These are phyloP conservation scores for Scyliorhinus canicula DNA, from an alignment of 2,797 vertebrate species.

Conservation along the genomic window DNA sequence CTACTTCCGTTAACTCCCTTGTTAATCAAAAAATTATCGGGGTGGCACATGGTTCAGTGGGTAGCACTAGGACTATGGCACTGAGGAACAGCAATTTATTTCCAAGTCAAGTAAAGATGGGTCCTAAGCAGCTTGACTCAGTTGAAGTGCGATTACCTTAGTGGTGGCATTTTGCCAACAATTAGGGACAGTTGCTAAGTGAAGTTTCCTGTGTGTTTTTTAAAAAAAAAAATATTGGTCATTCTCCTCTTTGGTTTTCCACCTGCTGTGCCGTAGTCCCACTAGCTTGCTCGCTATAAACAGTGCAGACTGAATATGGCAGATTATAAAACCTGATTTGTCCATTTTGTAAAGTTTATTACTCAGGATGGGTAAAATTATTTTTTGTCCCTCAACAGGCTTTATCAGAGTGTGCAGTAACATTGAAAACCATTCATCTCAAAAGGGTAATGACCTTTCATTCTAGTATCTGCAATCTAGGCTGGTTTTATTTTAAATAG, in stretches of 20 bases:
- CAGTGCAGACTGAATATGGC: background rate
- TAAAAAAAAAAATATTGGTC: background rate
- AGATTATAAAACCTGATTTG: background rate
- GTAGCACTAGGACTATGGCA: too few species aligned
- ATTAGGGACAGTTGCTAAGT: background rate
- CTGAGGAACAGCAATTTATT: too few species aligned
- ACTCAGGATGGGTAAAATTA: background rate
- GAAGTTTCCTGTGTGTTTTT: background rate
- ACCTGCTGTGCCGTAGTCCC: background rate
- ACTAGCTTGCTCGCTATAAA: background rate
- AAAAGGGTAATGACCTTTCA: slow-evolving; percentile 71
- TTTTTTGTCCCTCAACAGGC: slow-evolving; percentile 63
- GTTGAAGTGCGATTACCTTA: background rate
- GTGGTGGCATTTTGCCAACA: background rate
- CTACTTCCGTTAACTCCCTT: too few species aligned
- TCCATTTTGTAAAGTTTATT: slow-evolving; percentile 39
- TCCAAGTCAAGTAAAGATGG: too few species aligned
- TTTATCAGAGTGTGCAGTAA: slow-evolving; percentile 86
- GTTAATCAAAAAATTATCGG: too few species aligned
- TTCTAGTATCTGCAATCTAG: background rate
- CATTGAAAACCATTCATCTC: slow-evolving; percentile 92
- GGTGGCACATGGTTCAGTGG: too few species aligned
- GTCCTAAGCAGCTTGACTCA: too few species aligned
- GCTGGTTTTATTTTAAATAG: background rate
- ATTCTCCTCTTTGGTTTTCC: background rate